These are phyloP conservation scores for Trichopoda pennipes DNA, from an alignment of 2,888 invertebrate genomes.

Conservation along the genomic window DNA sequence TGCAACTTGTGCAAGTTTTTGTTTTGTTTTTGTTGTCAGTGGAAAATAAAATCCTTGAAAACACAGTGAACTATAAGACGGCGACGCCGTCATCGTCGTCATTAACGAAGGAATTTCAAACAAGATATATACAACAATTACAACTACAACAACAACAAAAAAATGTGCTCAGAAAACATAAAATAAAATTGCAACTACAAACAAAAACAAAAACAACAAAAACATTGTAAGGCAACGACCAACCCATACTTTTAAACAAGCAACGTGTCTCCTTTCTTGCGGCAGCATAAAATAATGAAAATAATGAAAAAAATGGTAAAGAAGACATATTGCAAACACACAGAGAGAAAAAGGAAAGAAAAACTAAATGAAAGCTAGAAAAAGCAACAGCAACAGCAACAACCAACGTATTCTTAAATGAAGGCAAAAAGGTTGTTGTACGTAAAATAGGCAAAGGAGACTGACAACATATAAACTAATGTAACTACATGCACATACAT, in stretches of 20 bases:
- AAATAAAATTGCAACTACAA: slow-evolving; percentile 6
- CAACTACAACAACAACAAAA: no score
- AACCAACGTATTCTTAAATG: slow-evolving; percentile 60
- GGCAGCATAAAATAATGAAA: background rate
- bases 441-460: slow-evolving; percentile 75
- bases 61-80: slow-evolving; percentile 66
- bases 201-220: background rate
- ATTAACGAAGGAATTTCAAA: slow-evolving; percentile 26
- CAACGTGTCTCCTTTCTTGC: slow-evolving; percentile 36
- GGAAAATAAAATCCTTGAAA: slow-evolving; percentile 65
- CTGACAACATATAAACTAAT: slow-evolving; percentile 58
- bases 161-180: background rate
- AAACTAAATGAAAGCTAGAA: background rate
- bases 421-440: slow-evolving; percentile 75
- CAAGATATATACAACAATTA: no score
- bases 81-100: slow-evolving; percentile 47
- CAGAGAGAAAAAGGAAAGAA: slow-evolving; percentile 4
- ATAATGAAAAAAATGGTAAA: background rate
- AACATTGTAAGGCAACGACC: slow-evolving; percentile 5
- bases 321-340: background rate
- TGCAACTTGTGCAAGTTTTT: slow-evolving; percentile 23
- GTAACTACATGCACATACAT: slow-evolving; percentile 20
- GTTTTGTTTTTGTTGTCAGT: background rate
- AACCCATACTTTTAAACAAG: slow-evolving; percentile 1
- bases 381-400: slow-evolving; percentile 10